Percentiles rank a stretch among this genome's conserved stretches.
Evolutionary conservation across 2,888 invertebrate species (phyloP).

Genomic region (Pherbina coryleti): DNA sequence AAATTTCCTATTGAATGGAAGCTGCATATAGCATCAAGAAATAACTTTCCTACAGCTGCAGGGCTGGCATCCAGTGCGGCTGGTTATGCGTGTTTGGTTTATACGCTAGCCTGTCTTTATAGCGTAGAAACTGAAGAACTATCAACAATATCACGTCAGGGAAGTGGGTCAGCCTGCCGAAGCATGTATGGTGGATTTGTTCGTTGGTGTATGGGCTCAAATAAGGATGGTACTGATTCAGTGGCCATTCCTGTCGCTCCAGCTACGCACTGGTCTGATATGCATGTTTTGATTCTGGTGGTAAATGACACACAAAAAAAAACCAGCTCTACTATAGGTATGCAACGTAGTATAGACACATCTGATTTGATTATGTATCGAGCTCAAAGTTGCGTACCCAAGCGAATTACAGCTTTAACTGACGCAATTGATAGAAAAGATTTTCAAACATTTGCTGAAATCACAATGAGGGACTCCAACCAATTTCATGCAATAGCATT

Average conservation of each 20-base stretch:
- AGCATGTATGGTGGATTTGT: conserved; percentile 97
- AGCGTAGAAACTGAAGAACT: conserved; percentile 82
- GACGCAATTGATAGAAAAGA: conserved; percentile 75
- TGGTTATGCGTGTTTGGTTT: conserved; percentile 94
- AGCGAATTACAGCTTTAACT: conserved; percentile 72
- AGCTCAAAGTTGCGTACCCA: conserved; percentile 79
- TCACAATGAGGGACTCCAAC: conserved; percentile 98
- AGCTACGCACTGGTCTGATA: conserved; percentile 87
- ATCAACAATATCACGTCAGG: conserved; percentile 83
- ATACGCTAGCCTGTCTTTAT: conserved; percentile 82
- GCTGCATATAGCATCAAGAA: conserved; percentile 86
- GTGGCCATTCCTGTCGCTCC: conserved; percentile 81
- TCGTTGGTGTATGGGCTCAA: conserved; percentile 84
- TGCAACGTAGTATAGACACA: conserved; percentile 85
- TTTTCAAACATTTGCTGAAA: conserved; percentile 87
- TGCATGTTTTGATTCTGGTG: conserved; percentile 90
- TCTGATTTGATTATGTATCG: conserved; percentile 86
- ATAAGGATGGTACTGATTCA: conserved; percentile 80
- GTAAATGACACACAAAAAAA: conserved; percentile 87
- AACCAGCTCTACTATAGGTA: conserved; percentile 88
- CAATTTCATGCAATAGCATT: conserved; percentile 94
- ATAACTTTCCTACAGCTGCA: conserved; percentile 99
- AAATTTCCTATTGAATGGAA: conserved; percentile 75
- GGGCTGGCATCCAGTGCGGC: conserved; percentile 98
- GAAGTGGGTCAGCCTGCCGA: conserved; percentile 97